Evolutionary conservation across 2,113 vertebrate genomes (phyloP).

Genomic region (Mormyrus iriodes): DNA sequence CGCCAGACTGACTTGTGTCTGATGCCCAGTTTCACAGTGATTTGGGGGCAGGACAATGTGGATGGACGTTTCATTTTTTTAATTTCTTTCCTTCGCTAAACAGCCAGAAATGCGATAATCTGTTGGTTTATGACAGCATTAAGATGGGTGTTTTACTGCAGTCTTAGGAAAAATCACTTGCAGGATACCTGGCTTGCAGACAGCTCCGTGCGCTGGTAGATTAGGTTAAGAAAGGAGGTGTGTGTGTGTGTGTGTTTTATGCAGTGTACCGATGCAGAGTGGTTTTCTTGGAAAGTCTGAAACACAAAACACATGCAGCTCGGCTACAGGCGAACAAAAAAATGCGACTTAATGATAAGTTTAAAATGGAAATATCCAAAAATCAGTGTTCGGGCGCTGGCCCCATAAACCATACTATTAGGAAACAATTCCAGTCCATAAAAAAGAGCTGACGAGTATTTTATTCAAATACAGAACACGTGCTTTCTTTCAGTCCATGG

Average conservation of each 20-base stretch:
- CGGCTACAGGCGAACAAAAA: slow-evolving; percentile 40
- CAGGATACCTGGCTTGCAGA: background rate
- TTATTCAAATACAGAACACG: slow-evolving; percentile 50
- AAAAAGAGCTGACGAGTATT: slow-evolving; percentile 57
- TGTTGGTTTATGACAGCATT: background rate
- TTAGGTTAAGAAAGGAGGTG: background rate
- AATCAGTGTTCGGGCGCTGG: slow-evolving; percentile 37
- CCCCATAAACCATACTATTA: slow-evolving; percentile 57
- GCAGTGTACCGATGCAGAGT: background rate
- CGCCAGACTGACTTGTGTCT: background rate
- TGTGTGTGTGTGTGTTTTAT: background rate
- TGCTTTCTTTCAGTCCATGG: slow-evolving; percentile 19
- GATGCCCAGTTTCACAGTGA: background rate
- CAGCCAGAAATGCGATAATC: slow-evolving; percentile 4
- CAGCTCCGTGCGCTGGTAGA: background rate
- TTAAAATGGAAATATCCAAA: slow-evolving; percentile 60
- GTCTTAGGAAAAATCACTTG: background rate
- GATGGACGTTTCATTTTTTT: background rate
- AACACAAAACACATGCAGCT: slow-evolving; percentile 41
- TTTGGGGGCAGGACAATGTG: background rate
- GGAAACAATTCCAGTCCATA: slow-evolving; percentile 45
- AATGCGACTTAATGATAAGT: slow-evolving; percentile 52
- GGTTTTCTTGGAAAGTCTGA: slow-evolving; percentile 28
- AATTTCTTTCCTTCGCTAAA: background rate
- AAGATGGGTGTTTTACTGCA: background rate